Evolutionary conservation across 2,797 vertebrate species (phyloP).

Genomic region (Macropodus opercularis): DNA sequence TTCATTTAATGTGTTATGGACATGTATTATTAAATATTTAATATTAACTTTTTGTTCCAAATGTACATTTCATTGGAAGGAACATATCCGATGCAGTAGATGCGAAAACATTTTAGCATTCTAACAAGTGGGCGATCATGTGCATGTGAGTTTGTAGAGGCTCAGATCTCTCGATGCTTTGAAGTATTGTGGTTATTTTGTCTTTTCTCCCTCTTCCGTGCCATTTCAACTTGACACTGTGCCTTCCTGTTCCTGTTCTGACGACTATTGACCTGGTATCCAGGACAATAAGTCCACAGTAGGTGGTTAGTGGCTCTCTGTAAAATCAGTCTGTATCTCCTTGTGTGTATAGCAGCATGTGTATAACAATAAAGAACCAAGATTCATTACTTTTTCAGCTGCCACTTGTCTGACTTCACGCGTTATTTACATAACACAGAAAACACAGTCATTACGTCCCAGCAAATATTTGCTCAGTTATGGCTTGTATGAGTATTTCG

Average conservation of each 20-base stretch:
- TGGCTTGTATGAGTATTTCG: too few species aligned
- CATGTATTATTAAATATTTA: slow-evolving; percentile 65
- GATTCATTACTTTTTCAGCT: slow-evolving; percentile 46
- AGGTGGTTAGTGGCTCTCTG: slow-evolving; percentile 73
- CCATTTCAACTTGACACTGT: slow-evolving; percentile 80
- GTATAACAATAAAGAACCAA: slow-evolving; percentile 79
- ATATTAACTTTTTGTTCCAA: slow-evolving; percentile 35
- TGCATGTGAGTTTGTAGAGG: slow-evolving; percentile 70
- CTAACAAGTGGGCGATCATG: slow-evolving; percentile 51
- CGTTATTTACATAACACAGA: too few species aligned
- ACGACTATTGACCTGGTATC: slow-evolving; percentile 83
- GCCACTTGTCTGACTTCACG: neutral
- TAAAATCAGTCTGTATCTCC: slow-evolving; percentile 65
- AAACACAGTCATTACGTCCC: too few species aligned
- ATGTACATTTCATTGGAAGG: slow-evolving; percentile 39
- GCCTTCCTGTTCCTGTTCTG: slow-evolving; percentile 78
- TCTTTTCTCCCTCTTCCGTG: slow-evolving; percentile 57
- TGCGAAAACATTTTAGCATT: slow-evolving; percentile 44
- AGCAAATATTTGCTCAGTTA: too few species aligned
- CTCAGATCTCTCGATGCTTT: slow-evolving; percentile 46
- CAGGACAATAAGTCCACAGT: slow-evolving; percentile 76
- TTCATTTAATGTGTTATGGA: slow-evolving; percentile 52
- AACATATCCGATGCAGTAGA: slow-evolving; percentile 53
- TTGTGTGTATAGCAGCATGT: slow-evolving; percentile 79
- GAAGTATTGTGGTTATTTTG: slow-evolving; percentile 50